phyloP scores from a whole-genome alignment of 1,140 invertebrate species.

The Melanaphis sacchari region DNA sequence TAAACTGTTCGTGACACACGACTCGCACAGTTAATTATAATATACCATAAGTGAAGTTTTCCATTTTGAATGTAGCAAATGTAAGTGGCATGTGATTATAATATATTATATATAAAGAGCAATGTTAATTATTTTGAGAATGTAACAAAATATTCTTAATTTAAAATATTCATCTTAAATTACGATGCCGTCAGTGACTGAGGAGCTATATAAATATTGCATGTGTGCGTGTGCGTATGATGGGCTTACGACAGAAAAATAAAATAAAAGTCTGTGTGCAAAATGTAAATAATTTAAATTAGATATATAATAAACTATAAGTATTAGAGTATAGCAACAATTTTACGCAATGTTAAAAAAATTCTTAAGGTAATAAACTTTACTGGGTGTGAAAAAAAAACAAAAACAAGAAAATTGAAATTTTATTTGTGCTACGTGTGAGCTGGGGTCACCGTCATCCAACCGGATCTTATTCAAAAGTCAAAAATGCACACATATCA shows the following conservation, averaged over 20 bases:
- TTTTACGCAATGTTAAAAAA: neutral
- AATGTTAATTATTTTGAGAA: neutral
- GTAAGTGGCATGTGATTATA: conserved; percentile 3
- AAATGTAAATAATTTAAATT: neutral
- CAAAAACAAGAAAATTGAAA: neutral
- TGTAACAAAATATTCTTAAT: neutral
- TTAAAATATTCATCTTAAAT: neutral
- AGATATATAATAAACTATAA: neutral
- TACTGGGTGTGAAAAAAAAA: neutral
- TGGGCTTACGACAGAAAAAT: neutral
- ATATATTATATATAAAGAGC: conserved; percentile 13
- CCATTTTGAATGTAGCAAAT: neutral
- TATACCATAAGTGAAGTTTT: neutral
- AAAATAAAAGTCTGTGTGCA: neutral
- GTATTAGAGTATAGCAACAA: neutral
- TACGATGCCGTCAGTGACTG: neutral
- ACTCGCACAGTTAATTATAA: neutral
- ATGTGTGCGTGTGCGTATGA: neutral
- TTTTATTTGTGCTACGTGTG: neutral
- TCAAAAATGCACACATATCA: neutral
- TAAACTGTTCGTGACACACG: neutral
- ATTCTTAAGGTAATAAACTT: neutral
- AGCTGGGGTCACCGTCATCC: too few species aligned
- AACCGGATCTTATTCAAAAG: neutral
- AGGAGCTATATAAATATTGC: neutral